Evolutionary conservation across 1,140 invertebrate genomes (phyloP), one percentile per base, ranked within the genome.

Genomic region (Lineus longissimus): DNA sequence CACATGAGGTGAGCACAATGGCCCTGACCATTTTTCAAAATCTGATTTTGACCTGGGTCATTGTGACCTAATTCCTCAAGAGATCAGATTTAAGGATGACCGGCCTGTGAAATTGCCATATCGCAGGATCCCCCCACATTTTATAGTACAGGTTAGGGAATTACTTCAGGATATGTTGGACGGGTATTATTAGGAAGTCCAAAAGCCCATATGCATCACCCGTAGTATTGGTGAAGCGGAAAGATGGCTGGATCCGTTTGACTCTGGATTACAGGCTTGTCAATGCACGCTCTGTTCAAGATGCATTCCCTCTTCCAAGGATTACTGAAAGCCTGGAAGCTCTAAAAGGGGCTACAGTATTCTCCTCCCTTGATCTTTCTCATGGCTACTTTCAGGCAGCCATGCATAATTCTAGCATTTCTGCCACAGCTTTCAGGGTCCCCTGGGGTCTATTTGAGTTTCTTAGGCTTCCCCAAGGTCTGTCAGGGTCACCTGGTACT

Each of bases 231-330:
- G 63, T 65, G n/a, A 87, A 87, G 47, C 88, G 87, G 58, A 83
- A 84, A 30, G 66, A 83, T 73, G 76, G 82, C 55, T 31, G 72
- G 47, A 47, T 74, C 23, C 67, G 80, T 59, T 61, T 85, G 63
- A 82, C 76, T 64, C 63, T 85, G 1, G 82, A 86, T 70, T 86
- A 75, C 68, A 59, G 83, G 36, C 31, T 57, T 25, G 40, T 86
- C 6, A 86, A 86, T 65, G 15, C 2, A 59, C 69, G 61, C 0
- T 84, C 77, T 0, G 70, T 76, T 0, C 69, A 70, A 47, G 84
- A 87, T 70, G 73, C 64, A 30, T 87, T 82, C 67, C 85, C 86
- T 70, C 61, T 86, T 7, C 84, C 83, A 0, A 47, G 70, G 0
- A 82, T 85, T 54, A 78, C 84, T 19, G 81, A 84, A 23, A 72